Percentiles rank a stretch among this genome's conserved stretches.
phyloP scores from a whole-genome alignment of 1,140 invertebrate genomes.

The Tribolium madens region DNA sequence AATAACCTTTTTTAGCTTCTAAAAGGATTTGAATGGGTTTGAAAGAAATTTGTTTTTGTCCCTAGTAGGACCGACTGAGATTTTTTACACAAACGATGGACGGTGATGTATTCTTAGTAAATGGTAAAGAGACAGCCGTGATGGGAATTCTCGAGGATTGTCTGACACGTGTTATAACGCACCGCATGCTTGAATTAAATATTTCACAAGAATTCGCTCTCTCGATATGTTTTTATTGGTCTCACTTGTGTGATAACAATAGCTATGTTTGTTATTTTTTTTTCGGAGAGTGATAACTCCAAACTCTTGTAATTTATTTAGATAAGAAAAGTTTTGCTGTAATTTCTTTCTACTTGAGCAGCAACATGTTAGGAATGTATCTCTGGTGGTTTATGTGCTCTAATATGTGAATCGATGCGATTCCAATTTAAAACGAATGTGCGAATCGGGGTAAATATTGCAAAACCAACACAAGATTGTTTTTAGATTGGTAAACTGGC shows the following conservation, averaged over 20 bases:
- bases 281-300: not conserved
- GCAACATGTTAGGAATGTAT: not conserved
- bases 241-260: not conserved
- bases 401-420: not conserved
- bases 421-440: constrained; percentile 9
- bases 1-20: too few species aligned
- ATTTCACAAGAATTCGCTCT: not conserved
- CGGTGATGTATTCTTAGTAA: not conserved
- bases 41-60: not conserved
- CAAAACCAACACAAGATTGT: constrained; percentile 9
- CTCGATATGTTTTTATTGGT: not conserved
- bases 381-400: not conserved
- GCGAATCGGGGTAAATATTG: constrained; percentile 7
- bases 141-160: not conserved
- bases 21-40: too few species aligned
- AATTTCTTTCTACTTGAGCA: not conserved
- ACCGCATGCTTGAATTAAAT: not conserved
- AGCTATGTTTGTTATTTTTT: not conserved
- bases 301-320: not conserved
- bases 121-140: not conserved
- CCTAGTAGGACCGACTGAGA: not conserved
- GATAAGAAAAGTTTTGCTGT: not conserved
- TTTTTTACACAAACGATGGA: not conserved
- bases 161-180: not conserved
- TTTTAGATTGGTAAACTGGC: not conserved